Evolutionary conservation across 2,888 invertebrate genomes (phyloP), one percentile per base, ranked within the genome.

Genomic region (Diplazon laetatorius): DNA sequence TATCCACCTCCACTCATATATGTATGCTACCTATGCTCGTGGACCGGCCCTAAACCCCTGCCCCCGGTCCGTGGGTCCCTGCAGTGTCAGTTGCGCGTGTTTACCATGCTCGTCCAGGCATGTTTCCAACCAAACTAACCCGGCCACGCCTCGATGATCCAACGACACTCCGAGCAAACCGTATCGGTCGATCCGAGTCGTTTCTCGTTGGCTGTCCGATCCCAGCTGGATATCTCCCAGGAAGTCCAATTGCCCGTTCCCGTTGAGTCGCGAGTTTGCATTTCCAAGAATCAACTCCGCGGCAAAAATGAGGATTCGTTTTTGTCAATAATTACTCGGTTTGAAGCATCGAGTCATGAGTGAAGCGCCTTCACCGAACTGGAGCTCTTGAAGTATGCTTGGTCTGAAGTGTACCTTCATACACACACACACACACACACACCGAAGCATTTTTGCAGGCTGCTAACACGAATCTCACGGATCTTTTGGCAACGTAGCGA

Each of bases 111-210:
- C 87, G 87, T 83, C 87, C 86, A 87, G 86, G 87, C 89, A 87
- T 89, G 88, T 87, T 88, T 88, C 87, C 87, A 89, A 87, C 89
- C 87, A 88, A 90, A 89, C 90, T 87, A 89, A 87, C 88, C 88
- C 77, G 30, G 87, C 87, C 85, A 88, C 86, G 87, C 88, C 84
- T 88, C 87, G 84, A 81, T 88, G 88, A 81, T 76, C 57, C 87
- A 88, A 87, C 85, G 85, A 87, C 87, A 81, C 68, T 76, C 60
- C 35, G 71, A 72, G 71, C 62, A 71, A 71, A 76, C 69, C 73
- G 72, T 37, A 60, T 62, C 66, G 57, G 63, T n/a, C 70, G 68
- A 70, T 46, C 60, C 59, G 25, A 73, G 42, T 70, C 73, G 59
- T 78, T 76, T 63, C 75, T 37, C 46, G 46, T 37, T 18, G 52